A percentile compares a stretch with the other conserved stretches of the same genome.
Evolutionary conservation across 2,113 vertebrate species (phyloP).

Genomic region (Gorsachius goisagi): DNA sequence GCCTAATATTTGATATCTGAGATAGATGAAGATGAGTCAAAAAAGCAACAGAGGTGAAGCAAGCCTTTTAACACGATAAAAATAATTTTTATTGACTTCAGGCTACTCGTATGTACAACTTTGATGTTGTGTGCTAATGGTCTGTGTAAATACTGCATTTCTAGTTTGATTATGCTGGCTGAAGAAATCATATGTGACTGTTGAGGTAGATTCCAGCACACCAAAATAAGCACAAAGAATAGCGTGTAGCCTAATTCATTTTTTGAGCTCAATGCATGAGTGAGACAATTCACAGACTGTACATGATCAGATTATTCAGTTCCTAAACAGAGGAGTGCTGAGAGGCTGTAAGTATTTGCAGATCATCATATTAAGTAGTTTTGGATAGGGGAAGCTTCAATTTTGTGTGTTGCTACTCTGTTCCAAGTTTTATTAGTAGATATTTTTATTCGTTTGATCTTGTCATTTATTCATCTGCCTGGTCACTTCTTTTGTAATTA

Average conservation of each 20-base stretch:
- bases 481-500: constrained; percentile 11
- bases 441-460: background rate
- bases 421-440: background rate
- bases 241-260: background rate
- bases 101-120: background rate
- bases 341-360: background rate
- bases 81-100: background rate
- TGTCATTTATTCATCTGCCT: constrained; percentile 8
- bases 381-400: background rate
- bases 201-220: background rate
- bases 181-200: background rate
- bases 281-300: background rate
- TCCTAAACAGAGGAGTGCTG: background rate
- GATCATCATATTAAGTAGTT: background rate
- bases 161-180: background rate
- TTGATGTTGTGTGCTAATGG: background rate
- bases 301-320: background rate
- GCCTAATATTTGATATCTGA: background rate
- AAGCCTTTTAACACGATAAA: background rate
- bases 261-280: background rate
- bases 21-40: background rate
- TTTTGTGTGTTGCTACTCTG: background rate
- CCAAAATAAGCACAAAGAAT: background rate
- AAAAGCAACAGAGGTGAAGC: background rate
- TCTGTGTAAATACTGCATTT: background rate